A percentile compares a stretch with the other conserved stretches of the same genome.
Evolutionary conservation across 2,113 vertebrate genomes (phyloP).

Genomic region (Uria lomvia): DNA sequence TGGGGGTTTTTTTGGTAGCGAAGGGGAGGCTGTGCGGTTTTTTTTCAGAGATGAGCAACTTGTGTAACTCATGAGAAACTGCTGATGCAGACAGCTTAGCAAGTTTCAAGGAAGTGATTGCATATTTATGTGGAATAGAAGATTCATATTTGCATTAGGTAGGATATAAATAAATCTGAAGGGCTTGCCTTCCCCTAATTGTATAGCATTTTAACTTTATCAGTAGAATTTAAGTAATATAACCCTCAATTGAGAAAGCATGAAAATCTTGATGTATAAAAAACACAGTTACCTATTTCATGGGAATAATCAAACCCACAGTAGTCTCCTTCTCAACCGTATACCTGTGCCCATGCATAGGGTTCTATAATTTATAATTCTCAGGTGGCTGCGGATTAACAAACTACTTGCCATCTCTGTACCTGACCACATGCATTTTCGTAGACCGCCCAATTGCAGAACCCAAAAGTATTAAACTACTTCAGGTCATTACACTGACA

Average conservation of each 20-base stretch:
- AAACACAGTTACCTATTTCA: background rate
- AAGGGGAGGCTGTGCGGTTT: background rate
- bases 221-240: background rate
- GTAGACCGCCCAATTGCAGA: background rate
- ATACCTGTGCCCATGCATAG: background rate
- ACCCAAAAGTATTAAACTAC: background rate
- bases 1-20: background rate
- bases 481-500: background rate
- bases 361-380: background rate
- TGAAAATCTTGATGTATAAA: background rate
- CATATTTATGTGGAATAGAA: conserved; percentile 43
- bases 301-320: background rate
- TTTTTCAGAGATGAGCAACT: background rate
- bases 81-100: conserved; percentile 39
- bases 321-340: background rate
- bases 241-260: background rate
- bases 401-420: background rate
- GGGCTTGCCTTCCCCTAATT: background rate
- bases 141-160: conserved; percentile 22
- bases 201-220: background rate
- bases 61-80: conserved; percentile 19
- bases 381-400: background rate
- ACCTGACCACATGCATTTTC: background rate
- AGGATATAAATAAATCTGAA: conserved; percentile 45
- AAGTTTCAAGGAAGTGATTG: conserved; percentile 20